A percentile compares a stretch with the other conserved stretches of the same genome.
Conservation (phyloP, 1,140 invertebrate species). For the Chrysoperla carnea region DNA sequence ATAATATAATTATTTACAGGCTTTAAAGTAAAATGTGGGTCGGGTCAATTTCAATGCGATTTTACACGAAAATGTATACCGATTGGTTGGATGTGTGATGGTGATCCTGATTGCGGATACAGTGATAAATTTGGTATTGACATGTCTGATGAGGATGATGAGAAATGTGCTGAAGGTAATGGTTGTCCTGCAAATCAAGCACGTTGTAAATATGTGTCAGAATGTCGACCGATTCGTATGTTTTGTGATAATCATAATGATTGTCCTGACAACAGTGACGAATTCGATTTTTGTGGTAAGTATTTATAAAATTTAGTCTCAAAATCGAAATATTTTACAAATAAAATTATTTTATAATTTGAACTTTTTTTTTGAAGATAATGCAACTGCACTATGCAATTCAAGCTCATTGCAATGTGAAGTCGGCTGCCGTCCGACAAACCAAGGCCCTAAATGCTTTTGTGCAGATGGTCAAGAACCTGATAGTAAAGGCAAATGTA, state of each 20-base stretch:
- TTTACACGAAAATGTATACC: constrained; percentile 51
- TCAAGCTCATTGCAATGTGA: constrained; percentile 31
- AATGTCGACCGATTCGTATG: constrained; percentile 24
- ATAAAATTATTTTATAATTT: neutral
- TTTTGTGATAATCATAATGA: constrained; percentile 32
- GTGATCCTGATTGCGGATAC: constrained; percentile 53
- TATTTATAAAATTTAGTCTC: constrained; percentile 6
- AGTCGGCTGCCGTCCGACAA: constrained; percentile 43
- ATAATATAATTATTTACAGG: neutral
- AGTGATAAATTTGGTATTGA: constrained; percentile 33
- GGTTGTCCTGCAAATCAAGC: constrained; percentile 38
- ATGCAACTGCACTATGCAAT: constrained; percentile 30
- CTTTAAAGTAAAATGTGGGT: constrained; percentile 28
- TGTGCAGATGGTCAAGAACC: constrained; percentile 53
- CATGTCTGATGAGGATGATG: constrained; percentile 34
- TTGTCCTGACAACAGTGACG: constrained; percentile 32
- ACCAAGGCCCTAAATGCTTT: constrained; percentile 39
- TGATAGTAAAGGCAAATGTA: constrained; percentile 34
- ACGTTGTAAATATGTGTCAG: constrained; percentile 32
- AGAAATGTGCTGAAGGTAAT: constrained; percentile 29
- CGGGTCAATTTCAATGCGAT: constrained; percentile 42
- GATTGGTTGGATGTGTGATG: constrained; percentile 60
- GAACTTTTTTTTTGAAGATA: constrained; percentile 20
- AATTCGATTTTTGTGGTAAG: constrained; percentile 29
- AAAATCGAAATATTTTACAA: constrained; percentile 5